phyloP scores from a whole-genome alignment of 2,888 invertebrate genomes.

The Acrobasis suavella region DNA sequence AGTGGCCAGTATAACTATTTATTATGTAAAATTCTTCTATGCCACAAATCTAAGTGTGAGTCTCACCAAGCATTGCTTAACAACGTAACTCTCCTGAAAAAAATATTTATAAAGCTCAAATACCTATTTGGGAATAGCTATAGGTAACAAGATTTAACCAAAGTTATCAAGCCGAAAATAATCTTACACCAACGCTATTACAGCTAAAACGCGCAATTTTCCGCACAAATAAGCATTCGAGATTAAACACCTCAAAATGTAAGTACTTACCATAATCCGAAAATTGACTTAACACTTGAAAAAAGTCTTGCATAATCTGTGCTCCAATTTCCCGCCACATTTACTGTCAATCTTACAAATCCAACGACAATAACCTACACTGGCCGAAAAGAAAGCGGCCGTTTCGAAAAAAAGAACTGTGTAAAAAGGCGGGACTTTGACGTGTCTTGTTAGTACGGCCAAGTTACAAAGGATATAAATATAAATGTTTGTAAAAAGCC shows the following conservation, averaged over 20 bases:
- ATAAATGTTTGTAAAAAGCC: constrained; percentile 57
- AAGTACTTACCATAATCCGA: constrained; percentile 16
- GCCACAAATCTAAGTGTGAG: too few species aligned
- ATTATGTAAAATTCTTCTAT: too few species aligned
- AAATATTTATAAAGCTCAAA: too few species aligned
- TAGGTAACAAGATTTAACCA: not conserved
- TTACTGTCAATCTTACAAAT: constrained; percentile 35
- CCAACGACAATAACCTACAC: constrained; percentile 39
- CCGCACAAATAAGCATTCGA: constrained; percentile 1
- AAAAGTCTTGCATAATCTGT: constrained; percentile 18
- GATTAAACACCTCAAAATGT: constrained; percentile 15
- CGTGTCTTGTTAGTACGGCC: constrained; percentile 75
- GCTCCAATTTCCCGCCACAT: constrained; percentile 27
- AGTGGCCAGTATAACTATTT: too few species aligned
- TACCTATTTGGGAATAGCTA: not conserved
- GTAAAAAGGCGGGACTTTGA: constrained; percentile 56
- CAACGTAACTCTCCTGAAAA: too few species aligned
- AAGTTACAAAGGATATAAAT: constrained; percentile 77
- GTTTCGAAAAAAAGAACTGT: constrained; percentile 42
- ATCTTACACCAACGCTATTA: constrained; percentile 7
- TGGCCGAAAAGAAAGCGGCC: constrained; percentile 51
- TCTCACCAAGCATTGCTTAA: too few species aligned
- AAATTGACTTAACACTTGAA: constrained; percentile 19
- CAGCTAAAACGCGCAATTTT: constrained; percentile 11
- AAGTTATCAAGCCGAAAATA: constrained; percentile 2